Conservation (phyloP, 1,140 invertebrate genomes). For the Drosophila nebulosa region DNA sequence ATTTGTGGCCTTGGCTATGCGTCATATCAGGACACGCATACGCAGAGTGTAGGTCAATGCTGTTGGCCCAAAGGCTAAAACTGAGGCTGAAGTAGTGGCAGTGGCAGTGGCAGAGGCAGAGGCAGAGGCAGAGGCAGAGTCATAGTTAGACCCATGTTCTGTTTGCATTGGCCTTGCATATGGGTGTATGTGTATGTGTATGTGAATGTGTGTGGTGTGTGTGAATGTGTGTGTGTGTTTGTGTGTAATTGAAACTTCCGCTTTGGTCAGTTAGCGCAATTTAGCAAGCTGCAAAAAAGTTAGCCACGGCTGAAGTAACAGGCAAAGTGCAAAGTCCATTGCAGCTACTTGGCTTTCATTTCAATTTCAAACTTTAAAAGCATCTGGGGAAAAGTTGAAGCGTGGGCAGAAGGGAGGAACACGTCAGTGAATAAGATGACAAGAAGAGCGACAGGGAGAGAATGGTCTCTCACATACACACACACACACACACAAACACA, state of each 20-base stretch:
- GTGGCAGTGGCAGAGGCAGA: slow-evolving; percentile 11
- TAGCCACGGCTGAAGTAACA: slow-evolving; percentile 75
- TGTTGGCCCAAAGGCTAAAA: slow-evolving; percentile 35
- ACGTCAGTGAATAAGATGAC: neutral
- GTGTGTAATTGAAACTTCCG: slow-evolving; percentile 77
- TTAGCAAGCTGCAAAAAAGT: slow-evolving; percentile 78
- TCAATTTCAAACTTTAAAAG: slow-evolving; percentile 72
- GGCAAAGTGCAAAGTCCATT: slow-evolving; percentile 74
- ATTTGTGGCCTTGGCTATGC: slow-evolving; percentile 73
- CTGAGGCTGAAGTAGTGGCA: slow-evolving; percentile 5
- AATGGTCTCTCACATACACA: slow-evolving; percentile 8
- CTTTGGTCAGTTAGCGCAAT: slow-evolving; percentile 78
- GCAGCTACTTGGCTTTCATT: slow-evolving; percentile 77
- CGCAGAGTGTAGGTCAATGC: slow-evolving; percentile 69
- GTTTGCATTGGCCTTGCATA: slow-evolving; percentile 19
- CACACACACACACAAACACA: neutral
- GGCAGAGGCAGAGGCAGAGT: too few relatives aligned
- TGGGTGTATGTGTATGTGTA: neutral
- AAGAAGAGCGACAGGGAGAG: neutral
- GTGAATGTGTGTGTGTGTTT: slow-evolving; percentile 19
- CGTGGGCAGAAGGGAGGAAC: neutral
- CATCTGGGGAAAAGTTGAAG: neutral
- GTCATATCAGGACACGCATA: slow-evolving; percentile 67
- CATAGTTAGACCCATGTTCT: slow-evolving; percentile 1
- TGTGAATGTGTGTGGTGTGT: slow-evolving; percentile 15